Evolutionary conservation across 1,140 invertebrate species (phyloP).

Genomic region (Trigoniulus corallinus): DNA sequence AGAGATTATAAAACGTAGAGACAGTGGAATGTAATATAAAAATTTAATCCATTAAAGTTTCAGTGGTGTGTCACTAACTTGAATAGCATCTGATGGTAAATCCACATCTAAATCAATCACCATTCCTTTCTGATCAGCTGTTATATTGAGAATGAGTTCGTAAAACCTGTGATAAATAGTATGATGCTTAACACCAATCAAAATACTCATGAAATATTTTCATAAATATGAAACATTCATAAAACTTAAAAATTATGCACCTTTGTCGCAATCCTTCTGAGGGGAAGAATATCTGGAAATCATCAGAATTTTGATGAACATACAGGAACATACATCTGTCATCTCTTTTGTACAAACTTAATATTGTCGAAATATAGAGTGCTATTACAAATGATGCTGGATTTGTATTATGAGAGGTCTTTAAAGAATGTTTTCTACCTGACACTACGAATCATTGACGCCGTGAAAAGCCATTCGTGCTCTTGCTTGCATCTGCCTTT

Average conservation of each 20-base stretch:
- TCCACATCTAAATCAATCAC: slow-evolving; percentile 64
- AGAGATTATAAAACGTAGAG: slow-evolving; percentile 21
- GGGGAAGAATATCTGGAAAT: slow-evolving; percentile 97
- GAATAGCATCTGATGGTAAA: slow-evolving; percentile 46
- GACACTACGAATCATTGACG: slow-evolving; percentile 79
- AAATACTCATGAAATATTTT: slow-evolving; percentile 7
- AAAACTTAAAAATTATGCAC: no score
- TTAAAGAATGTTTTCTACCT: no score
- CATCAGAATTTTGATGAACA: slow-evolving; percentile 93
- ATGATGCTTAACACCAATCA: not conserved
- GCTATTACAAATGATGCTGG: no score
- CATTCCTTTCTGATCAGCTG: slow-evolving; percentile 64
- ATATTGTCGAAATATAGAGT: no score
- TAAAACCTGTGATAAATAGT: slow-evolving; percentile 19
- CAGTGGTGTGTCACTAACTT: no score
- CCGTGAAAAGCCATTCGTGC: slow-evolving; percentile 85
- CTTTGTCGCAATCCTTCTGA: slow-evolving; percentile 64
- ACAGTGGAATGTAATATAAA: not conserved
- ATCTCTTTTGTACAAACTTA: slow-evolving; percentile 82
- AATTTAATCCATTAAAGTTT: no score
- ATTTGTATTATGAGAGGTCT: no score
- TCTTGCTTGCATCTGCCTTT: slow-evolving; percentile 47
- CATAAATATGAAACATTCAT: no score
- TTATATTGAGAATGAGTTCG: slow-evolving; percentile 45
- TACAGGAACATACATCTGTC: slow-evolving; percentile 91